Evolutionary conservation across 2,888 invertebrate species (phyloP), one percentile per base, ranked within the genome.

Genomic region (Myathropa florea): DNA sequence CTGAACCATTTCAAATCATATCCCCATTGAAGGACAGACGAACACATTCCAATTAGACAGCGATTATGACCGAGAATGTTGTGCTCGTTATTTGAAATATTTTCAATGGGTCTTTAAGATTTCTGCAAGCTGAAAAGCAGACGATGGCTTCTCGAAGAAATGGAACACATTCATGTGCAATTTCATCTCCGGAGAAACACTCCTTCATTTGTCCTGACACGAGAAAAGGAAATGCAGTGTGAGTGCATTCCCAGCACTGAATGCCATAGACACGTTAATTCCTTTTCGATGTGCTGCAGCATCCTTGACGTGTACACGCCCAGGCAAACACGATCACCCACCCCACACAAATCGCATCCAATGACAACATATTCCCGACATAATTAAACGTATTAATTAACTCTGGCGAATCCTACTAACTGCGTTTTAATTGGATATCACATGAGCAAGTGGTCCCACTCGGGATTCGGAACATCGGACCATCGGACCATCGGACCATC

Each of bases 341-440:
- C 23, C 14, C 24, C 57, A 2, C 57, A 23, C 57, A 57, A 57
- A 14, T 30, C 21, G 23, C 10, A n/a, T 30, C 21, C 9, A 28
- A 73, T 61, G 67, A 67, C 81, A 77, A 59, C 71, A 61, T 72
- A 33, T 68, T 65, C 59, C 39, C 64, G 73, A 83, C 78, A 71
- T 86, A 86, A 86, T 86, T 83, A 83, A 79, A 86, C 73, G 63
- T 79, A 86, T 71, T 86, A 86, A 86, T 86, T 83, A 86, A 83
- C 78, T 86, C 65, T 57, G 70, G 73, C 59, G 86, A 86, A 86
- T 86, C 83, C 78, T 30, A 75, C 73, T 86, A 86, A 86, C 75
- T 86, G 86, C 65, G 63, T 75, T 86, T 86, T 86, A 86, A 86
- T 86, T 86, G 83, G 82, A 71, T 78, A 75, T 75, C 75, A 59